phyloP scores from a whole-genome alignment of 2,797 vertebrate genomes.

The Crypturellus tataupa region DNA sequence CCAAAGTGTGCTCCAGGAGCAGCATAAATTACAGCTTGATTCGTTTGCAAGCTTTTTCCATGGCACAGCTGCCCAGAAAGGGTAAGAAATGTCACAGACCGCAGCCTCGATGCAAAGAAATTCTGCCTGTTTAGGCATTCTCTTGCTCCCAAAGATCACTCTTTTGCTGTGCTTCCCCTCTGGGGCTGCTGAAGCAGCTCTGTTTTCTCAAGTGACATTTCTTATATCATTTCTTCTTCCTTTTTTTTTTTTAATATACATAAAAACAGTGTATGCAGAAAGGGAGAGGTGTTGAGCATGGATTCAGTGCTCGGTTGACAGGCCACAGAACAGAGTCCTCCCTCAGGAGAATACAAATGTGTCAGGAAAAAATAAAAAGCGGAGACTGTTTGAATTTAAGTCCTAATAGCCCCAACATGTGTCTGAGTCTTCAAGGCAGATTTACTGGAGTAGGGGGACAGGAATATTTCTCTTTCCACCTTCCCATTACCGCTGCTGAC shows the following conservation, averaged over 20 bases:
- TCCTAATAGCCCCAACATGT: neutral
- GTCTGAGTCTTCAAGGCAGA: neutral
- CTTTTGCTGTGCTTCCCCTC: neutral
- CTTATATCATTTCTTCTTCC: neutral
- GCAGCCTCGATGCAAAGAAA: neutral
- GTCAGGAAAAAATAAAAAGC: neutral
- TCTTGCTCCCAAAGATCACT: neutral
- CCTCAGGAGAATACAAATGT: neutral
- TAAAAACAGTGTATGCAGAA: neutral
- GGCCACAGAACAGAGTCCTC: neutral
- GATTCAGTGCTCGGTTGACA: neutral
- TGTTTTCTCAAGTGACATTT: neutral
- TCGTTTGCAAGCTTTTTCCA: neutral
- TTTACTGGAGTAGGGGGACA: neutral
- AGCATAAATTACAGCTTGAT: neutral
- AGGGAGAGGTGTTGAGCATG: neutral
- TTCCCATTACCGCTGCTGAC: neutral
- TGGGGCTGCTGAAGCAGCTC: neutral
- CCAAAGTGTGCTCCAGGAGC: neutral
- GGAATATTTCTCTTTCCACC: neutral
- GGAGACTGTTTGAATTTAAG: neutral
- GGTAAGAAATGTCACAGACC: neutral
- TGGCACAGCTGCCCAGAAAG: neutral
- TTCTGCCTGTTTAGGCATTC: neutral
- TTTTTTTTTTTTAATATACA: neutral